phyloP scores from a whole-genome alignment of 2,888 invertebrate genomes.

The Zeuzera pyrina region DNA sequence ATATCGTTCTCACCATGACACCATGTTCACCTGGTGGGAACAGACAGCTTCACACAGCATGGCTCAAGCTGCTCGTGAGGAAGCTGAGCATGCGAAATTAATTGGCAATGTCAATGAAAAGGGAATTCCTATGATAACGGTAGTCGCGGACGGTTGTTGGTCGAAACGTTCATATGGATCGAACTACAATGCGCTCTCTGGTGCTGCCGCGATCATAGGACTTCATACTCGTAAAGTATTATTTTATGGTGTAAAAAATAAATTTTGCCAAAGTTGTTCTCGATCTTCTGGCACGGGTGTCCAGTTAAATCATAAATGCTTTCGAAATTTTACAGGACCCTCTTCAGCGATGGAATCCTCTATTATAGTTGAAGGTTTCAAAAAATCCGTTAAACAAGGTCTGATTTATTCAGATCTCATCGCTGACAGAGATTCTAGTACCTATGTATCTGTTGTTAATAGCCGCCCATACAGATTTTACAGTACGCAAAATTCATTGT shows the following conservation, averaged over 20 bases:
- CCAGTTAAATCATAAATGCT: conserved; percentile 2
- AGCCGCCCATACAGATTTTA: no score
- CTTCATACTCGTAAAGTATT: conserved; percentile 7
- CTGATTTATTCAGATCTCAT: no score
- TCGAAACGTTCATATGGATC: conserved; percentile 7
- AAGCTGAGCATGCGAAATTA: no score
- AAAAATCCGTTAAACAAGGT: no score
- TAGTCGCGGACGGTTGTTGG: conserved; percentile 6
- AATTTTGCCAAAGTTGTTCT: conserved; percentile 10
- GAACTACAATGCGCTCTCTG: conserved; percentile 7
- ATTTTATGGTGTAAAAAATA: conserved; percentile 7
- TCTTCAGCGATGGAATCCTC: conserved; percentile 8
- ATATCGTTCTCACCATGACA: no score
- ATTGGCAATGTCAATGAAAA: conserved; percentile 6
- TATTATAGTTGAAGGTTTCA: no score
- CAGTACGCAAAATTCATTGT: no score
- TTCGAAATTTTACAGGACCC: conserved; percentile 5
- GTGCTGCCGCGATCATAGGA: conserved; percentile 9
- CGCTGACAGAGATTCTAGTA: no score
- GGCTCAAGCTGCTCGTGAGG: no score
- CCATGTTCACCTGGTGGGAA: no score
- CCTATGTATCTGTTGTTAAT: no score
- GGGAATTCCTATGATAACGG: conserved; percentile 7
- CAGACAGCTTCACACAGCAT: no score
- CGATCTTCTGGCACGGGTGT: conserved; percentile 5